phyloP scores from a whole-genome alignment of 2,888 invertebrate species.

The Patella ulyssiponensis region DNA sequence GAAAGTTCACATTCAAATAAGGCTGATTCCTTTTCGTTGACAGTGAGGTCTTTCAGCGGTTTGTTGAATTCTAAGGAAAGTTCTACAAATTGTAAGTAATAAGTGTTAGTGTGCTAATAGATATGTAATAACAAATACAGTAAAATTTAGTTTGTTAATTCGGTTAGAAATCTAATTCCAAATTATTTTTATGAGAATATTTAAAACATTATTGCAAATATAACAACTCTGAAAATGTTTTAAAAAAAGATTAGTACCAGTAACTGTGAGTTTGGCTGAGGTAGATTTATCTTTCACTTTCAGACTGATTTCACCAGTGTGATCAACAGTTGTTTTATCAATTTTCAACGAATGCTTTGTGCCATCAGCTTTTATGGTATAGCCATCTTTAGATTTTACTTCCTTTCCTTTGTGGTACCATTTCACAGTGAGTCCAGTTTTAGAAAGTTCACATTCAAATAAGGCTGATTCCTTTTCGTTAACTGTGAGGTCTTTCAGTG shows the following conservation, averaged over 20 bases:
- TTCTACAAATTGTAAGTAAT: constrained; percentile 31
- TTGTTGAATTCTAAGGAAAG: constrained; percentile 38
- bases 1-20: constrained; percentile 92
- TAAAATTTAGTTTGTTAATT: no score
- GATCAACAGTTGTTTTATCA: constrained; percentile 53
- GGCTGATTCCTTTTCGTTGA: constrained; percentile 73
- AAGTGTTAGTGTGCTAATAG: no score
- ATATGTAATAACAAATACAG: no score
- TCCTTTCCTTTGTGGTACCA: constrained; percentile 87
- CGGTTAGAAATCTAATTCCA: no score
- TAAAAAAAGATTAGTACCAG: constrained; percentile 46
- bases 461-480: constrained; percentile 75
- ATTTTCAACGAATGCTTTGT: constrained; percentile 56
- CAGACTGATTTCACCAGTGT: constrained; percentile 59
- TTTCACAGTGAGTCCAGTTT: constrained; percentile 93
- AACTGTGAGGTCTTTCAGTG: constrained; percentile 36
- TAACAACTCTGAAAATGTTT: no score
- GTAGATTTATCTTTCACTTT: constrained; percentile 56
- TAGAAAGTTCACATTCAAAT: constrained; percentile 92
- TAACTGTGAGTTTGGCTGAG: constrained; percentile 55
- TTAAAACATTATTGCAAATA: no score
- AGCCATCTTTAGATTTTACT: constrained; percentile 86
- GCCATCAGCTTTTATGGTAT: constrained; percentile 85
- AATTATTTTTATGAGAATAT: no score
- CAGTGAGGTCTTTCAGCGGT: constrained; percentile 36